Percentiles rank a stretch among this genome's conserved stretches.
These are phyloP conservation scores for Autographa pulchrina DNA, from an alignment of 2,888 invertebrate species.

Conservation along the genomic window DNA sequence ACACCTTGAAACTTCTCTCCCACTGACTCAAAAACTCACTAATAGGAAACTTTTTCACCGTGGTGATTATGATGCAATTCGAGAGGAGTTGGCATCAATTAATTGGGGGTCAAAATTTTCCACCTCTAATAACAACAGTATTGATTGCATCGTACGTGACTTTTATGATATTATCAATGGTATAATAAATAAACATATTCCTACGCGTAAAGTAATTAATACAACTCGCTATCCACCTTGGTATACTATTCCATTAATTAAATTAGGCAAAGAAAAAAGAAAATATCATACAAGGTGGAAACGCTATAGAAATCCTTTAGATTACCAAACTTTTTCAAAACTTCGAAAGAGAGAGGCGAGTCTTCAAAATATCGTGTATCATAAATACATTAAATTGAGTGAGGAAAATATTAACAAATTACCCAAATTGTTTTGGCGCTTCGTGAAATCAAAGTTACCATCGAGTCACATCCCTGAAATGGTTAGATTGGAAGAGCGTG, in stretches of 20 bases:
- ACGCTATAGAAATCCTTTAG: conserved; percentile 10
- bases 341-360: conserved; percentile 11
- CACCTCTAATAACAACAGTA: neutral
- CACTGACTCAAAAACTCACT: neutral
- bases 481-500: neutral
- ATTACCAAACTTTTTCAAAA: conserved; percentile 11
- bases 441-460: conserved; percentile 2
- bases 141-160: neutral
- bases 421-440: neutral
- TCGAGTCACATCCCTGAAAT: neutral
- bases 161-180: neutral
- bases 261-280: conserved; percentile 16
- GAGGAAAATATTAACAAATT: neutral
- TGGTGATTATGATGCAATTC: neutral
- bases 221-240: conserved; percentile 13
- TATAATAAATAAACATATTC: conserved; percentile 8
- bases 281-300: conserved; percentile 21
- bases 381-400: conserved; percentile 1
- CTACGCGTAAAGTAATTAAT: neutral
- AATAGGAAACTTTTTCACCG: conserved; percentile 5
- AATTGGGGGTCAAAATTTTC: neutral
- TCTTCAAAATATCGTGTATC: conserved; percentile 2
- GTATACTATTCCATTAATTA: conserved; percentile 13
- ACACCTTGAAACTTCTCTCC: neutral
- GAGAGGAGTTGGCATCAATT: neutral